phyloP scores from a whole-genome alignment of 2,888 invertebrate genomes.

The Neoaliturus tenellus region DNA sequence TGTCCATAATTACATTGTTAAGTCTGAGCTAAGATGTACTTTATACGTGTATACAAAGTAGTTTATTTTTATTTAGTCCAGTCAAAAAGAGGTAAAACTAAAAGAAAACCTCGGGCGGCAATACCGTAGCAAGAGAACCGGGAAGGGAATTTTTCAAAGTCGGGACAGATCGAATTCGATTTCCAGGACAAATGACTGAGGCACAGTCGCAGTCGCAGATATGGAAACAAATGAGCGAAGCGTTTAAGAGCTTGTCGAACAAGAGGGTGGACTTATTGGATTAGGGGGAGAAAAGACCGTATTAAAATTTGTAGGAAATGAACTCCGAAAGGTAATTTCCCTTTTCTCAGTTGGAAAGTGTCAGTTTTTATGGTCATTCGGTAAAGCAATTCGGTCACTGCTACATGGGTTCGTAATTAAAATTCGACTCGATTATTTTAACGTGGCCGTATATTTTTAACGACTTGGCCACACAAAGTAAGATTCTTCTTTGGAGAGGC shows the following conservation, averaged over 20 bases:
- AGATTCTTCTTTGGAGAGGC: background rate
- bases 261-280: constrained; percentile 57
- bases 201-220: constrained; percentile 39
- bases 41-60: too few species aligned
- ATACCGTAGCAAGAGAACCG: background rate
- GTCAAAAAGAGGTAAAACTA: too few species aligned
- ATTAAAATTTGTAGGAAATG: constrained; percentile 65
- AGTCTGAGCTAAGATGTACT: too few species aligned
- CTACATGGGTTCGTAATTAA: constrained; percentile 53
- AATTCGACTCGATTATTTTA: constrained; percentile 48
- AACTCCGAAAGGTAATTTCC: constrained; percentile 65
- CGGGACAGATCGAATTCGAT: background rate
- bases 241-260: constrained; percentile 58
- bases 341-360: constrained; percentile 48
- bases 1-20: too few species aligned
- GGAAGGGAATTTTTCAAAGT: constrained; percentile 36
- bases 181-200: constrained; percentile 33
- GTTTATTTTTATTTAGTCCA: too few species aligned
- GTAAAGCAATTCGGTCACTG: background rate
- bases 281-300: constrained; percentile 50
- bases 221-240: constrained; percentile 61
- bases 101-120: too few species aligned
- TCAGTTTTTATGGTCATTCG: constrained; percentile 55
- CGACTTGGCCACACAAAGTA: constrained; percentile 12
- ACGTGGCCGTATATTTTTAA: constrained; percentile 25